phyloP scores from a whole-genome alignment of 1,140 invertebrate species.

The Cryptotermes secundus region DNA sequence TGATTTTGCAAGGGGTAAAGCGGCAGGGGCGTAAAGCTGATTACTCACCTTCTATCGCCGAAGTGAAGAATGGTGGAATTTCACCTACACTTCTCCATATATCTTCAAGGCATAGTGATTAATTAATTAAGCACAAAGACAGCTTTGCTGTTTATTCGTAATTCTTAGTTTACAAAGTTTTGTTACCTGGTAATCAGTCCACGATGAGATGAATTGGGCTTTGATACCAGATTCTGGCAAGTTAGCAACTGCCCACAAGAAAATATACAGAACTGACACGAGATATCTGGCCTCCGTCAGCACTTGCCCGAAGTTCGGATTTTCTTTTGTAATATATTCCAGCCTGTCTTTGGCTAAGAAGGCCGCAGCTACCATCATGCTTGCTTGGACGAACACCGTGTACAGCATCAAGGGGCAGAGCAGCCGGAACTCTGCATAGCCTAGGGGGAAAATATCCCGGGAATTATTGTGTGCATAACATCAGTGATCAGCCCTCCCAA shows the following conservation, averaged over 20 bases:
- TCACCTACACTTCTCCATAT: no score
- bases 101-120: no score
- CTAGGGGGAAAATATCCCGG: background rate
- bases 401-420: background rate
- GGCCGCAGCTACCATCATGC: background rate
- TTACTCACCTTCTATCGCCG: no score
- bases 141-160: no score
- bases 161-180: no score
- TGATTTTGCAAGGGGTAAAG: no score
- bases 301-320: background rate
- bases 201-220: background rate
- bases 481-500: no score
- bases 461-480: no score
- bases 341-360: background rate
- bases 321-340: background rate
- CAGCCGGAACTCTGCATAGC: background rate
- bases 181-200: background rate
- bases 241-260: background rate
- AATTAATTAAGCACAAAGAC: no score
- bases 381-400: background rate
- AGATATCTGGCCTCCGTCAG: background rate
- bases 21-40: no score
- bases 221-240: background rate
- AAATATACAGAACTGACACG: background rate
- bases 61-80: no score